Percentiles rank a stretch among this genome's conserved stretches.
Evolutionary conservation across 2,113 vertebrate species (phyloP).

Genomic region (Pristiophorus japonicus): DNA sequence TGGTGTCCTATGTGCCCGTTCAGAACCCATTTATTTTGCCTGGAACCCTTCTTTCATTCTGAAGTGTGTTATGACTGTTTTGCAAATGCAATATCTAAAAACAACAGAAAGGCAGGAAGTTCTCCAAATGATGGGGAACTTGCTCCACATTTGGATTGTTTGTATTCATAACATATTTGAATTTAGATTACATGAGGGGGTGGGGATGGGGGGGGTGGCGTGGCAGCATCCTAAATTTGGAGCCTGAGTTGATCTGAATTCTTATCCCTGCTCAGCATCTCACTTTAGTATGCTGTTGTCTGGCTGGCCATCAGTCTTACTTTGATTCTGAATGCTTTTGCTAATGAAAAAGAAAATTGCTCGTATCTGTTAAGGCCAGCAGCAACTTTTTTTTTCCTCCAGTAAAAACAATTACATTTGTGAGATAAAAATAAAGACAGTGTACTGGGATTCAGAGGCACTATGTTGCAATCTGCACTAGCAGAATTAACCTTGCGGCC

Average conservation of each 20-base stretch:
- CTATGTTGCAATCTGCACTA: neutral
- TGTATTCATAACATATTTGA: neutral
- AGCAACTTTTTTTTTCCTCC: neutral
- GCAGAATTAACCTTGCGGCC: neutral
- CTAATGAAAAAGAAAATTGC: slow-evolving; percentile 28
- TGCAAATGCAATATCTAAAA: neutral
- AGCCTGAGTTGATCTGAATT: neutral
- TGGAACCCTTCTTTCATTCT: neutral
- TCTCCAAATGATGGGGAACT: neutral
- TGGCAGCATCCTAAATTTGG: neutral
- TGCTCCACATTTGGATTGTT: neutral
- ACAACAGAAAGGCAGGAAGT: neutral
- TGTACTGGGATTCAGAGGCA: neutral
- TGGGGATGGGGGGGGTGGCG: neutral
- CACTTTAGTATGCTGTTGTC: neutral
- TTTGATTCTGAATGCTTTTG: slow-evolving; percentile 7
- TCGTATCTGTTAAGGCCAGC: neutral
- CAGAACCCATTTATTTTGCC: neutral
- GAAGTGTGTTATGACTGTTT: neutral
- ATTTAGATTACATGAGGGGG: neutral
- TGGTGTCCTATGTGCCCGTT: too few relatives aligned
- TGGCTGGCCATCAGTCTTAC: neutral
- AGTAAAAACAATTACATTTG: slow-evolving; percentile 17
- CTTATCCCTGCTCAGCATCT: neutral
- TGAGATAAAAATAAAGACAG: neutral